Percentiles rank a stretch among this genome's conserved stretches.
Evolutionary conservation across 1,140 invertebrate species (phyloP).

Genomic region (Panonychus citri): DNA sequence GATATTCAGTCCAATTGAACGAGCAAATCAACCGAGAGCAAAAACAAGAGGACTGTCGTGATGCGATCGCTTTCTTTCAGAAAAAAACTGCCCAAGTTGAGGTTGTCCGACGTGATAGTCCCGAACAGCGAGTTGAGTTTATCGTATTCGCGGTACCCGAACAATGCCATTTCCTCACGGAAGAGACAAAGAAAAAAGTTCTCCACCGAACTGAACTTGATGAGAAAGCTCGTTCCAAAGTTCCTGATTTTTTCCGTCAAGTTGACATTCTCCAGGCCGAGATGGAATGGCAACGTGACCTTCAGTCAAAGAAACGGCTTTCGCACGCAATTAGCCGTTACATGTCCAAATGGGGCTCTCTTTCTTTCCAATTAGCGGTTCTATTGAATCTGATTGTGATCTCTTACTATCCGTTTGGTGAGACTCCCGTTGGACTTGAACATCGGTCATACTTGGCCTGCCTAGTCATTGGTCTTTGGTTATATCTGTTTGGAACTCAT

Average conservation of each 20-base stretch:
- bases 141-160: slow-evolving; percentile 98
- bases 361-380: slow-evolving; percentile 87
- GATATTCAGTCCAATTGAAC: slow-evolving; percentile 82
- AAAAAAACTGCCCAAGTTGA: slow-evolving; percentile 96
- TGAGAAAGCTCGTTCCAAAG: slow-evolving; percentile 89
- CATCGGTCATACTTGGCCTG: background rate
- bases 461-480: background rate
- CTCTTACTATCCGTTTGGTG: slow-evolving; percentile 76
- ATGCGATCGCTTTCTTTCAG: slow-evolving; percentile 77
- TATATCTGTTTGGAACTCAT: background rate
- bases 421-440: background rate
- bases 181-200: slow-evolving; percentile 77
- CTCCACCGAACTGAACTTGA: slow-evolving; percentile 79
- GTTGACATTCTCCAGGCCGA: slow-evolving; percentile 88
- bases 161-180: slow-evolving; percentile 89
- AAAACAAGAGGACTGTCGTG: slow-evolving; percentile 23
- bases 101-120: slow-evolving; percentile 84
- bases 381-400: slow-evolving; percentile 91
- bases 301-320: slow-evolving; percentile 71
- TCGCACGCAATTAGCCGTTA: slow-evolving; percentile 81
- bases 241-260: slow-evolving; percentile 89
- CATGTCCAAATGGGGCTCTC: slow-evolving; percentile 88
- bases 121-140: slow-evolving; percentile 52
- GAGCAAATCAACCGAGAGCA: slow-evolving; percentile 40
- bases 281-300: slow-evolving; percentile 99